Evolutionary conservation across 2,797 vertebrate genomes (phyloP).

Genomic region (Pantherophis vulpinus): DNA sequence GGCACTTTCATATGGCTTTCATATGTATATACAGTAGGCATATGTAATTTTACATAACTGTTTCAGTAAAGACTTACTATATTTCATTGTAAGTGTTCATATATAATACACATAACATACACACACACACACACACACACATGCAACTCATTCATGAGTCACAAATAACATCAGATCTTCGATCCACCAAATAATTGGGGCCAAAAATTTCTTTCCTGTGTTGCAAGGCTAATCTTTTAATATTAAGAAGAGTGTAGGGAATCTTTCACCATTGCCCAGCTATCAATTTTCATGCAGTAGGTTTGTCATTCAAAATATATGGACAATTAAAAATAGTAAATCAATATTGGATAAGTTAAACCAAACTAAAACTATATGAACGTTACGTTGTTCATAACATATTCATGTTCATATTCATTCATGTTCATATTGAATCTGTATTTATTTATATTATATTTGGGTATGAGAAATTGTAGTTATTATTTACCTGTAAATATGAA

Average conservation of each 20-base stretch:
- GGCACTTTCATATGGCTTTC: neutral
- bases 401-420: too few relatives aligned
- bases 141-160: neutral
- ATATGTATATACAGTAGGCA: neutral
- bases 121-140: neutral
- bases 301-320: neutral
- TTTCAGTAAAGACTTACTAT: neutral
- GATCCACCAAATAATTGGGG: neutral
- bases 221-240: neutral
- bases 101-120: neutral
- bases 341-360: neutral
- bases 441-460: neutral
- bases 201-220: neutral
- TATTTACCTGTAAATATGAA: neutral
- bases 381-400: neutral
- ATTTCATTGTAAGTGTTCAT: neutral
- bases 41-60: neutral
- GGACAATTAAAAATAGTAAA: neutral
- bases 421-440: neutral
- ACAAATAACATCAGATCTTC: neutral
- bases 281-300: neutral
- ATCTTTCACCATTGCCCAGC: neutral
- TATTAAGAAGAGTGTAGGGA: neutral
- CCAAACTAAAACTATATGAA: neutral
- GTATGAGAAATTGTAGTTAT: neutral